Evolutionary conservation across 2,888 invertebrate genomes (phyloP), one percentile per base, ranked within the genome.

Genomic region (Archaeoteleia sp.): DNA sequence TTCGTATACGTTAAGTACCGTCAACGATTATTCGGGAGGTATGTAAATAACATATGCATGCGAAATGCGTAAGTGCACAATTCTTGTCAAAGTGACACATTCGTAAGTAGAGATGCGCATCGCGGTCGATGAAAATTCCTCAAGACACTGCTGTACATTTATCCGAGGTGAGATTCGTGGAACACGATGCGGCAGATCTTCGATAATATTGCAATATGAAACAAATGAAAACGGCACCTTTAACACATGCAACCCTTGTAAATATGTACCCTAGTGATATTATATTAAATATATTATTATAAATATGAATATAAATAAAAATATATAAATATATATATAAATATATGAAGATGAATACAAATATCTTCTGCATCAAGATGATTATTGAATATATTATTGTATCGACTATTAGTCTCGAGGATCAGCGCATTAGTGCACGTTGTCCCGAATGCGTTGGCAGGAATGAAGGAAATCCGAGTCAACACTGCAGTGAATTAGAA

Each of bases 201-300:
- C 75, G 75, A 76, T 72, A 77, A 79, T 74, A 80, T 82, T 82
- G 83, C 83, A 84, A 84, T 82, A 82, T 78, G 65, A 74, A 67
- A 43, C 67, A 68, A 70, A 49, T n/a, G n/a, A n/a, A n/a, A n/a
- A n/a, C n/a, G n/a, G 75, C 79, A 81, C 77, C 77, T 80, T 75
- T 67, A 78, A 73, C 78, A 79, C 75, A 79, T 78, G 81, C 82
- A 76, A 78, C 74, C 77, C 76, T 39, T 85, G 84, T 85, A 85
- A 75, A 85, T 84, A 85, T 82, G 82, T 83, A 82, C 82, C 84
- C 81, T 83, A 84, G 82, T 81, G 81, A 84, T 83, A 83, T 78
- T 80, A 82, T 78, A 80, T 78, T 78, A 80, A 67, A 61, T 61
- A 49, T 80, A 78, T 77, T 80, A 80, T 79, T 67, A 79, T 76